A percentile compares a stretch with the other conserved stretches of the same genome.
These are phyloP conservation scores for Sebastes alutus DNA, from an alignment of 2,797 vertebrate genomes.

Conservation along the genomic window DNA sequence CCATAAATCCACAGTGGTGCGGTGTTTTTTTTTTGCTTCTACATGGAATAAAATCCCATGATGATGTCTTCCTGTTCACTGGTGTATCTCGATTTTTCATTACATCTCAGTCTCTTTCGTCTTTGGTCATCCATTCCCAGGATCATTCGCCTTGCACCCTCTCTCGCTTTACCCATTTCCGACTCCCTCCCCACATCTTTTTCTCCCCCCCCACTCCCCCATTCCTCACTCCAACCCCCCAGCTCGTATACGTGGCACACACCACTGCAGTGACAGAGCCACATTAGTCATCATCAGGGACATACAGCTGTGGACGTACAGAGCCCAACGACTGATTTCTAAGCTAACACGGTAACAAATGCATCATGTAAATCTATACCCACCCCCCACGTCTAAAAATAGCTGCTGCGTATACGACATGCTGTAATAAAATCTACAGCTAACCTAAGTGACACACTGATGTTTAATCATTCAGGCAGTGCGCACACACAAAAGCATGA, in stretches of 20 bases:
- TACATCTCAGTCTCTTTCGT: background rate
- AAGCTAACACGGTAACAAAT: slow-evolving; percentile 54
- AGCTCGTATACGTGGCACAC: slow-evolving; percentile 65
- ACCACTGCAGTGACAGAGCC: slow-evolving; percentile 69
- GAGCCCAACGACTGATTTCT: slow-evolving; percentile 43
- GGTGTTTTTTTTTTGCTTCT: background rate
- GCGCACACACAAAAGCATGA: background rate
- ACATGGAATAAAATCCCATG: background rate
- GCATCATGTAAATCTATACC: slow-evolving; percentile 48
- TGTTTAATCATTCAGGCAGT: slow-evolving; percentile 32
- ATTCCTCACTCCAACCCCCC: slow-evolving; percentile 2
- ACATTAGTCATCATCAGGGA: slow-evolving; percentile 80
- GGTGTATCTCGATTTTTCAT: slow-evolving; percentile 6
- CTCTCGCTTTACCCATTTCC: background rate
- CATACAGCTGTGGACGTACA: slow-evolving; percentile 65
- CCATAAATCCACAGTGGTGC: slow-evolving; percentile 7
- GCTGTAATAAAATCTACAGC: slow-evolving; percentile 40
- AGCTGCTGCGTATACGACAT: slow-evolving; percentile 34
- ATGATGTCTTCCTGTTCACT: background rate
- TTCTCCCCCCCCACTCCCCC: background rate
- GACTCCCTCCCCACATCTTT: slow-evolving; percentile 16
- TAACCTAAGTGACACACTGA: slow-evolving; percentile 33
- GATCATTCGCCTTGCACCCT: background rate
- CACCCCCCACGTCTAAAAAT: slow-evolving; percentile 56
- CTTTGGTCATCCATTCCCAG: background rate